Base-by-base conservation (phyloP, 2,888 invertebrate genomes). In the Anarsia innoxiella region DNA sequence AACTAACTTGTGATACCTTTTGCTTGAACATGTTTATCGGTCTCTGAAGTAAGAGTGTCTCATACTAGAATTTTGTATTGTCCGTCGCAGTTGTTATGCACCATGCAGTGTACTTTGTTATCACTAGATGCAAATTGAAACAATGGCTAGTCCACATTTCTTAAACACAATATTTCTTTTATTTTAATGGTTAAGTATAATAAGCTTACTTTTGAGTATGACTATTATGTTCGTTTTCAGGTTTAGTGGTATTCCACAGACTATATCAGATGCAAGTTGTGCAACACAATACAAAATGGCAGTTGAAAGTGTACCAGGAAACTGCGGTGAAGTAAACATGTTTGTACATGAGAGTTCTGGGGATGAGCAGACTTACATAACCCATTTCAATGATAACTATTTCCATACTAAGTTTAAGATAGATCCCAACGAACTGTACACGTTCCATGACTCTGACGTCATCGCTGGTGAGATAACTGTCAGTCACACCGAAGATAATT, bases 191-290 rank as follows among this genome's bases (percentile, higher is more conserved):
- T n/a, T n/a, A n/a, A n/a, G n/a, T n/a, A n/a, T n/a, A n/a, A n/a
- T n/a, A n/a, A n/a, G n/a, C n/a, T n/a, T n/a, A n/a, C n/a, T n/a
- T n/a, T n/a, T 5, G 6, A 19, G 19, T 5, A 19, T 19, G 19
- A 5, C 6, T 19, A 19, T 5, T 5, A 19, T 19, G 19, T 19
- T 19, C 19, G 3, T 6, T 6, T 53, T 15, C 55, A 86, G 86
- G 64, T 86, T 79, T 61, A 79, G 80, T 68, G 83, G 80, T 62
- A 78, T 86, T 62, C 70, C 82, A 70, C 86, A 85, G 70, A 82
- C 67, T 61, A 74, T 86, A 68, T 76, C 85, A 40, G 86, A 86
- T 60, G 70, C 76, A 23, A 85, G 82, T 57, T 86, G 86, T 57
- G 83, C 85, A 45, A 72, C 84, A 43, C 83, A 83, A 50, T 84